These are phyloP conservation scores for Neosilurus hyrtlii DNA, from an alignment of 2,797 vertebrate genomes.

Conservation along the genomic window DNA sequence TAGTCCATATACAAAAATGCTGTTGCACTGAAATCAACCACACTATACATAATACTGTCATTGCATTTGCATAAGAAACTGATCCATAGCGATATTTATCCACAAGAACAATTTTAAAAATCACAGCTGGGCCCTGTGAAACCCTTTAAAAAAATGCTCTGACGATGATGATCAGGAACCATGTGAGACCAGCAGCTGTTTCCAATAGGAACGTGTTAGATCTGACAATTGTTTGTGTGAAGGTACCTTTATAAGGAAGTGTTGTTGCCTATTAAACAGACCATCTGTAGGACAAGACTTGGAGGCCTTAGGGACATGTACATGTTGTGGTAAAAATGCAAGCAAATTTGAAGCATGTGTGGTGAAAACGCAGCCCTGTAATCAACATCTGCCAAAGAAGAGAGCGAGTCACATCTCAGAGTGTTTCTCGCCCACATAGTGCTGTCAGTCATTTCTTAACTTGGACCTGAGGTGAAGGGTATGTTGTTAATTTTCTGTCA, in stretches of 20 bases:
- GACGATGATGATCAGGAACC: conserved; percentile 45
- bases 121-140: conserved; percentile 39
- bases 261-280: conserved; percentile 59
- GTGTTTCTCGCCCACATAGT: conserved; percentile 31
- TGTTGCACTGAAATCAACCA: neutral
- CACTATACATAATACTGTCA: neutral
- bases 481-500: conserved; percentile 20
- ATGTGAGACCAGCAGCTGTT: conserved; percentile 56
- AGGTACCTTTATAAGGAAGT: conserved; percentile 56
- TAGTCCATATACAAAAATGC: neutral
- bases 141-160: conserved; percentile 31
- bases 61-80: conserved; percentile 20
- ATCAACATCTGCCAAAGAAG: conserved; percentile 53
- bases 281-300: conserved; percentile 59
- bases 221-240: conserved; percentile 55
- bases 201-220: conserved; percentile 55
- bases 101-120: conserved; percentile 28
- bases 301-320: conserved; percentile 46
- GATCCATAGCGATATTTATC: conserved; percentile 15
- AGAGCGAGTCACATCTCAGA: conserved; percentile 37
- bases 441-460: conserved; percentile 49
- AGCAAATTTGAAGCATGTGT: conserved; percentile 41
- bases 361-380: conserved; percentile 35
- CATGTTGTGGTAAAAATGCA: conserved; percentile 47
- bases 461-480: conserved; percentile 36